phyloP scores from a whole-genome alignment of 2,113 vertebrate genomes.

The Ptilorrhoa leucosticta region DNA sequence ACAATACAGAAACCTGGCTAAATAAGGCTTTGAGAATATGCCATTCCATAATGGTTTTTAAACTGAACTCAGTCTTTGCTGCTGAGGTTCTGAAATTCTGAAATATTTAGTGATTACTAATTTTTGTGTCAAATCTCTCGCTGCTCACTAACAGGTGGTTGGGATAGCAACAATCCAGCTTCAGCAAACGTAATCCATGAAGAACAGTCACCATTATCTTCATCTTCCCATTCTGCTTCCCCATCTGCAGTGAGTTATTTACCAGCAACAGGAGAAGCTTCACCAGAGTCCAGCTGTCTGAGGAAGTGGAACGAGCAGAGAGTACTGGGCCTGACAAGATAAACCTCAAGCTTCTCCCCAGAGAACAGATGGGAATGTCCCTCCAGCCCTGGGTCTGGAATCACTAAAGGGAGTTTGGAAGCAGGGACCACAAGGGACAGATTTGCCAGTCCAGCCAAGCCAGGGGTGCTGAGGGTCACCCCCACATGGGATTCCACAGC shows the following conservation, averaged over 20 bases:
- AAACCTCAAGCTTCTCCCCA: slow-evolving; percentile 39
- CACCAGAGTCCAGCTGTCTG: slow-evolving; percentile 53
- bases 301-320: slow-evolving; percentile 57
- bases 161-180: slow-evolving; percentile 78
- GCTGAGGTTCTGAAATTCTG: not conserved
- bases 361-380: slow-evolving; percentile 57
- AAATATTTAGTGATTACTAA: not conserved
- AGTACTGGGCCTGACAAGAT: slow-evolving; percentile 59
- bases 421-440: slow-evolving; percentile 58
- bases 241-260: slow-evolving; percentile 69
- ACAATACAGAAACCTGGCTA: not conserved
- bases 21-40: not conserved
- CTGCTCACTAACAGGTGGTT: slow-evolving; percentile 73
- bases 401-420: not conserved
- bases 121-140: not conserved
- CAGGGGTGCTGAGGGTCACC: slow-evolving; percentile 28
- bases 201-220: slow-evolving; percentile 74
- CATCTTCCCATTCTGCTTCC: slow-evolving; percentile 73
- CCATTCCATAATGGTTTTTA: not conserved
- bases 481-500: slow-evolving; percentile 42
- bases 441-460: slow-evolving; percentile 71
- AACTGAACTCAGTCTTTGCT: not conserved
- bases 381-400: slow-evolving; percentile 35
- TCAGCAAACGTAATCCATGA: slow-evolving; percentile 81
- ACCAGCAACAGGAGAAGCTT: slow-evolving; percentile 68